Evolutionary conservation across 2,113 vertebrate species (phyloP).

Genomic region (Scortum barcoo): DNA sequence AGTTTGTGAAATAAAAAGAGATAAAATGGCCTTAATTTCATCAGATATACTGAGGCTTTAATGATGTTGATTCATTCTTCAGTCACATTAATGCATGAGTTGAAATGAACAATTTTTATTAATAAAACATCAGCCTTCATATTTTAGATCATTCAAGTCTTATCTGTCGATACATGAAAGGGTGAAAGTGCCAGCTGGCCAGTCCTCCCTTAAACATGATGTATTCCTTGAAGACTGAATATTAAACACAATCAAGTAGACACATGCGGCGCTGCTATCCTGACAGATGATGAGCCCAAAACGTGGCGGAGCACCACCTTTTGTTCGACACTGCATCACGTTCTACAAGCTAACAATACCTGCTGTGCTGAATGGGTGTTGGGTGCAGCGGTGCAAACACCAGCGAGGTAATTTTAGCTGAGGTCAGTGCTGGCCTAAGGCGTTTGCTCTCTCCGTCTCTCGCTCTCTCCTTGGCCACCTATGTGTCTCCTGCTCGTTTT

Average conservation of each 20-base stretch:
- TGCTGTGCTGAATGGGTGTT: slow-evolving; percentile 64
- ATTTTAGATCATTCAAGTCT: background rate
- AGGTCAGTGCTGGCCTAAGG: slow-evolving; percentile 74
- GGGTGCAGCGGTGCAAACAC: slow-evolving; percentile 69
- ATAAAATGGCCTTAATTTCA: background rate
- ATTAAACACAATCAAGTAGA: slow-evolving; percentile 33
- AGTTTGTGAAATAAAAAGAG: background rate
- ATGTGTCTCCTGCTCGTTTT: slow-evolving; percentile 24
- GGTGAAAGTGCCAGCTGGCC: slow-evolving; percentile 6
- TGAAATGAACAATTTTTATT: background rate
- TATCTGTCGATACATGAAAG: slow-evolving; percentile 4
- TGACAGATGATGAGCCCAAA: slow-evolving; percentile 44
- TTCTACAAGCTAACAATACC: slow-evolving; percentile 47
- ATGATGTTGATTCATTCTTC: background rate
- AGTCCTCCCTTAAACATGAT: background rate
- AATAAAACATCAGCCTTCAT: background rate
- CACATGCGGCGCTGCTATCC: slow-evolving; percentile 4
- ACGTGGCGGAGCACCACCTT: slow-evolving; percentile 38
- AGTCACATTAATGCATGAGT: background rate
- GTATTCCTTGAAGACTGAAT: slow-evolving; percentile 20
- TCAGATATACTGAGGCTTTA: background rate
- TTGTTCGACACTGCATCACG: slow-evolving; percentile 41
- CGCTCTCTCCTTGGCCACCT: slow-evolving; percentile 9
- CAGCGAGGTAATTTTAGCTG: slow-evolving; percentile 73
- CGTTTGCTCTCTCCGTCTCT: slow-evolving; percentile 27